These are phyloP conservation scores for Lepisosteus oculatus DNA, from an alignment of 2,113 vertebrate genomes.

Conservation along the genomic window DNA sequence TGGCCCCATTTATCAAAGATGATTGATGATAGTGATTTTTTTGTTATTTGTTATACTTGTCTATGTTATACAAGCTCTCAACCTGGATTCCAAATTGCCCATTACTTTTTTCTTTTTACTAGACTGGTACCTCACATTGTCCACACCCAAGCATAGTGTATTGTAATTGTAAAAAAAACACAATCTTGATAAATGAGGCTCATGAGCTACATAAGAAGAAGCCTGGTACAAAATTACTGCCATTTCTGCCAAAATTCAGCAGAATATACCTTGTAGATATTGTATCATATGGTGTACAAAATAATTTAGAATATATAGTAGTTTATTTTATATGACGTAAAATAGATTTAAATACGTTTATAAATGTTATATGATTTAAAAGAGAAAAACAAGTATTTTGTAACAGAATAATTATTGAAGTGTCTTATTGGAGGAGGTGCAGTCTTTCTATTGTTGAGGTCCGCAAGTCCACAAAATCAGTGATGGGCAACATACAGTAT, in stretches of 20 bases:
- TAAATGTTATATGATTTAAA: constrained; percentile 66
- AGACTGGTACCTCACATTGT: no score
- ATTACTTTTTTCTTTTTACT: no score
- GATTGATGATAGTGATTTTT: not conserved
- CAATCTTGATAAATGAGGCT: constrained; percentile 32
- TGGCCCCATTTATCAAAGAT: constrained; percentile 11
- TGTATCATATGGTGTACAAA: constrained; percentile 65
- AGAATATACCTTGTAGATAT: constrained; percentile 53
- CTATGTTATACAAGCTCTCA: no score
- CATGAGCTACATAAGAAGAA: not conserved
- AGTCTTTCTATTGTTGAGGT: constrained; percentile 43
- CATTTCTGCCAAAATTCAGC: constrained; percentile 58
- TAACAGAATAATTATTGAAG: constrained; percentile 68
- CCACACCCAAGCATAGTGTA: not conserved
- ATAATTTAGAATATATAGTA: constrained; percentile 53
- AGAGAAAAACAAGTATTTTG: constrained; percentile 67
- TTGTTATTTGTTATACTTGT: not conserved
- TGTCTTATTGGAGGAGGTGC: constrained; percentile 65
- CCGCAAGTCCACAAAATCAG: constrained; percentile 49
- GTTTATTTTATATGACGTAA: constrained; percentile 70
- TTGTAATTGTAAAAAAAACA: not conserved
- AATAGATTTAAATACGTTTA: constrained; percentile 54
- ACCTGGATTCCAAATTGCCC: no score
- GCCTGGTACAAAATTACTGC: constrained; percentile 41
- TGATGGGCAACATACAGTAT: constrained; percentile 31